A percentile compares a stretch with the other conserved stretches of the same genome.
phyloP scores from a whole-genome alignment of 2,888 invertebrate genomes.

The Hypselothyrea guttata region DNA sequence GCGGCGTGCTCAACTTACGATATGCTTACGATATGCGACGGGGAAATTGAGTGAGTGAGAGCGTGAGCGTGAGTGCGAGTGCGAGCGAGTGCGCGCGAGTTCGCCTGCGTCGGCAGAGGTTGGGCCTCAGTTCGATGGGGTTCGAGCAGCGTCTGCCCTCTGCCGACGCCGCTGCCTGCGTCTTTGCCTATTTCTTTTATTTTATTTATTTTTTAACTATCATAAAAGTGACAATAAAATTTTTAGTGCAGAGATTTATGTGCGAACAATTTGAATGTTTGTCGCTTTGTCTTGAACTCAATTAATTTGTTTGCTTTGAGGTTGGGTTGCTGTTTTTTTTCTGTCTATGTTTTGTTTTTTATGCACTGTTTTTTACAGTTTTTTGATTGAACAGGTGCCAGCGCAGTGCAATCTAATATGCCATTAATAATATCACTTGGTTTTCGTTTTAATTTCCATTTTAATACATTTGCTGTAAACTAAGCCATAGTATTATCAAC shows the following conservation, averaged over 20 bases:
- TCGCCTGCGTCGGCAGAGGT: not conserved
- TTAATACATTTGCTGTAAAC: not conserved
- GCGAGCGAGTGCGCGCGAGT: not conserved
- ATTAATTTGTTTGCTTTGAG: conserved; percentile 47
- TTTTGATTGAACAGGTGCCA: conserved; percentile 56
- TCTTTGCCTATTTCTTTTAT: conserved; percentile 25
- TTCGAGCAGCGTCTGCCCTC: conserved; percentile 28
- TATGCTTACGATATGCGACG: conserved; percentile 58
- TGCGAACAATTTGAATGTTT: conserved; percentile 74
- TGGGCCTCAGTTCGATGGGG: conserved; percentile 6
- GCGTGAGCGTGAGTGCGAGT: not conserved
- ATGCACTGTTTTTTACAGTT: conserved; percentile 6
- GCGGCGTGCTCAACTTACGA: conserved; percentile 62
- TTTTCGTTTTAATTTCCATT: conserved; percentile 18
- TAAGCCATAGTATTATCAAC: conserved; percentile 33
- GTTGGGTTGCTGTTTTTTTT: conserved; percentile 7
- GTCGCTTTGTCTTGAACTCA: conserved; percentile 19
- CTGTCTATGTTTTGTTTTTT: conserved; percentile 8
- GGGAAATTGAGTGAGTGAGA: conserved; percentile 49
- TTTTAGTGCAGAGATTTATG: conserved; percentile 80
- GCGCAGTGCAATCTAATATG: conserved; percentile 62
- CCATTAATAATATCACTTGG: conserved; percentile 59
- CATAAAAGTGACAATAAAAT: conserved; percentile 77
- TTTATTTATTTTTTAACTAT: conserved; percentile 57
- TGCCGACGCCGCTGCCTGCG: conserved; percentile 20